A percentile compares a stretch with the other conserved stretches of the same genome.
Conservation (phyloP, 2,888 invertebrate genomes). For the Caenorhabditis doughertyi region DNA sequence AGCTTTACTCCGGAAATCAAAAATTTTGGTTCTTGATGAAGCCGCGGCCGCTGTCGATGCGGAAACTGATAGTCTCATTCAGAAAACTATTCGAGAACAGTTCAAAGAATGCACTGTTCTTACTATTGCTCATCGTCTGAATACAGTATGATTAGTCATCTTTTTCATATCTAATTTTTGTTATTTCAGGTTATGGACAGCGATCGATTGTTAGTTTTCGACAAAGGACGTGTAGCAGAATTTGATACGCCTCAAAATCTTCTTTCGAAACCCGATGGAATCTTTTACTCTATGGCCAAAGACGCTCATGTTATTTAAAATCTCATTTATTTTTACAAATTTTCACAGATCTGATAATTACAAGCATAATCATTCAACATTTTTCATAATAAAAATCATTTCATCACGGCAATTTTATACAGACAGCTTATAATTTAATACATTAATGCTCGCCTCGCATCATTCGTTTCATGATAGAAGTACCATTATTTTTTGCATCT, state of each 20-base stretch:
- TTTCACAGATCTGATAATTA: too few species aligned
- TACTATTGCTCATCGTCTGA: conserved; percentile 94
- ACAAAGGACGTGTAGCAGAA: conserved; percentile 83
- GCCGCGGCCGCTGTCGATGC: conserved; percentile 85
- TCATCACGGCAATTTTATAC: too few species aligned
- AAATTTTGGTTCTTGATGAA: conserved; percentile 86
- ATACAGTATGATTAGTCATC: conserved; percentile 88
- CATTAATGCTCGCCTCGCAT: conserved; percentile 66
- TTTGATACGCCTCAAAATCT: conserved; percentile 83
- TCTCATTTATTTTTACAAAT: not conserved
- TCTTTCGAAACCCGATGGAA: conserved; percentile 80
- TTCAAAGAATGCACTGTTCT: conserved; percentile 92
- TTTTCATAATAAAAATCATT: conserved; percentile 26
- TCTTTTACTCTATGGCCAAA: conserved; percentile 83
- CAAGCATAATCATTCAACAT: not conserved
- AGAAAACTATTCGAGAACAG: conserved; percentile 86
- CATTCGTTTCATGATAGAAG: conserved; percentile 57
- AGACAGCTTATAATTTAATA: too few species aligned
- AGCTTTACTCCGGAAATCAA: conserved; percentile 84
- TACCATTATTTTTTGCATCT: conserved; percentile 65
- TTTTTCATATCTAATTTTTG: not conserved
- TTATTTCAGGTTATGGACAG: conserved; percentile 21
- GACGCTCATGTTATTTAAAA: conserved; percentile 76
- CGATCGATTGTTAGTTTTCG: conserved; percentile 83
- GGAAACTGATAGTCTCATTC: conserved; percentile 85